Evolutionary conservation across 2,888 invertebrate genomes (phyloP).

Genomic region (Cantharis rufa): DNA sequence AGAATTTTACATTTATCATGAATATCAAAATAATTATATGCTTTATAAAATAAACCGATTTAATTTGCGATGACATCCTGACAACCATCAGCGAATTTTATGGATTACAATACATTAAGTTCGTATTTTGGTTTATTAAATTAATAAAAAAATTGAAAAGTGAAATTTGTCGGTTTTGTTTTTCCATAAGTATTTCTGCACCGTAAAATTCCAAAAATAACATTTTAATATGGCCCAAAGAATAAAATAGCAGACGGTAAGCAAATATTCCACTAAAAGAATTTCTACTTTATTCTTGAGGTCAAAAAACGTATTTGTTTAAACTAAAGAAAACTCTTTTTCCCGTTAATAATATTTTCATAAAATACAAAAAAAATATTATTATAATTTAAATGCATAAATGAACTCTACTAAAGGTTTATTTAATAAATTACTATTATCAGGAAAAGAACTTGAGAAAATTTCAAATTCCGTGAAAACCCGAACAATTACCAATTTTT

Average conservation of each 20-base stretch:
- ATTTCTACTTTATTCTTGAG: neutral
- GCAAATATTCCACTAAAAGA: neutral
- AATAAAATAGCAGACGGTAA: neutral
- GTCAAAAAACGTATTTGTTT: neutral
- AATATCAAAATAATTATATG: neutral
- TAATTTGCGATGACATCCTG: neutral
- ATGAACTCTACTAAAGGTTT: neutral
- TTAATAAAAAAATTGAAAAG: neutral
- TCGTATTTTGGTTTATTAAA: no score
- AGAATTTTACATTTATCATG: neutral
- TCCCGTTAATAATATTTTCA: no score
- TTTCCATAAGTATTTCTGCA: neutral
- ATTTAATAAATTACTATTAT: no score
- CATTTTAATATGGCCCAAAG: neutral
- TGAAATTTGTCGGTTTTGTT: neutral
- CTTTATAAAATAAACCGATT: neutral
- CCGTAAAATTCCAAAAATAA: neutral
- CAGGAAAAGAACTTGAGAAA: no score
- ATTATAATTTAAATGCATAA: neutral
- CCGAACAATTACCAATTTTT: neutral
- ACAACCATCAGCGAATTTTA: neutral
- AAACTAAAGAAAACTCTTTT: neutral
- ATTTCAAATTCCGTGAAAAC: no score
- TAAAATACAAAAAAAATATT: no score
- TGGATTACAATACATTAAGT: no score